Conservation (phyloP, 2,113 vertebrate species). For the Ageneiosus marmoratus region DNA sequence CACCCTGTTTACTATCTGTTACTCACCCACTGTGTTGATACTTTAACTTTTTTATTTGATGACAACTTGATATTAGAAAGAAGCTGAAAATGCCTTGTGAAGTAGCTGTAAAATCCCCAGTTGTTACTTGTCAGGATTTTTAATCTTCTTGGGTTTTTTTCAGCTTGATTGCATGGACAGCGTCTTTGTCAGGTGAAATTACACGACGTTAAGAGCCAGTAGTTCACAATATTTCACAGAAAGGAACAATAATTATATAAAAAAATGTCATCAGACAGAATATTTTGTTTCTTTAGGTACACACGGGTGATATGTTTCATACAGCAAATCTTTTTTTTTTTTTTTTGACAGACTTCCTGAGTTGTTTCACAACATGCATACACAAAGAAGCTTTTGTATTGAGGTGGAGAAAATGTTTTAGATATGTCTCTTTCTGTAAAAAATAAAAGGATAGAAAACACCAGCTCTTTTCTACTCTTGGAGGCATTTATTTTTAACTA, state of each 20-base stretch:
- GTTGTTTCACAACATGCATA: neutral
- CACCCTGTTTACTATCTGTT: neutral
- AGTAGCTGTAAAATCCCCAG: neutral
- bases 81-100: neutral
- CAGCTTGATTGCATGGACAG: neutral
- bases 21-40: conserved; percentile 15
- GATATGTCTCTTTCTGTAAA: too few species aligned
- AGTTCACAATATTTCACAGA: neutral
- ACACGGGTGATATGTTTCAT: neutral
- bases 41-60: neutral
- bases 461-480: too few species aligned
- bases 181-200: conserved; percentile 6
- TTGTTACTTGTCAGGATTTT: conserved; percentile 21
- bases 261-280: conserved; percentile 9
- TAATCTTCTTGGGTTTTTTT: neutral
- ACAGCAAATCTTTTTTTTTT: neutral
- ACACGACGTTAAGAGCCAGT: neutral
- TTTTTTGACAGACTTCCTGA: neutral
- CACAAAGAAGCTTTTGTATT: neutral
- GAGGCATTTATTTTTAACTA: too few species aligned
- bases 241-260: conserved; percentile 10
- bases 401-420: too few species aligned
- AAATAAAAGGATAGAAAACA: too few species aligned
- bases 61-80: conserved; percentile 14
- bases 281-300: neutral